phyloP scores from a whole-genome alignment of 1,140 invertebrate species.

The Zophobas atratus region DNA sequence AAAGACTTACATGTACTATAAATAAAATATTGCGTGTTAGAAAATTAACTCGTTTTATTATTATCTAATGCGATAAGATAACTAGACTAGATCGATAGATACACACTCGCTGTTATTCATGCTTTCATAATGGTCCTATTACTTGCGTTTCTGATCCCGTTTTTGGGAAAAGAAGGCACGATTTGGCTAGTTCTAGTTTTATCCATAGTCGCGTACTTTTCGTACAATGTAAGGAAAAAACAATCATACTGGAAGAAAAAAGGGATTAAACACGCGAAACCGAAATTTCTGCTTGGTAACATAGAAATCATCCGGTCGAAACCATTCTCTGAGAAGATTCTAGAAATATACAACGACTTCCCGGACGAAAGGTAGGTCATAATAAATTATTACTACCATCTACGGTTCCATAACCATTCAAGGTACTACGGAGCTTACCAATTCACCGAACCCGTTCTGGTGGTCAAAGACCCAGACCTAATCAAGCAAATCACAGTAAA shows the following conservation, averaged over 20 bases:
- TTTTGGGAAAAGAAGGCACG: background rate
- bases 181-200: constrained; percentile 19
- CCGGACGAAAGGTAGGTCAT: constrained; percentile 55
- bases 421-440: constrained; percentile 69
- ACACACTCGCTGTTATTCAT: background rate
- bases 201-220: constrained; percentile 8
- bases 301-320: constrained; percentile 36
- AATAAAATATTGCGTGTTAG: no score
- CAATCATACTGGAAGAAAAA: constrained; percentile 68
- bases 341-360: constrained; percentile 52
- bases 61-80: no score
- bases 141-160: constrained; percentile 29
- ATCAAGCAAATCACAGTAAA: constrained; percentile 70
- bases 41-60: no score
- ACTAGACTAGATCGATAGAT: background rate
- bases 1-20: no score
- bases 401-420: constrained; percentile 23
- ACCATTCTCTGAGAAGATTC: constrained; percentile 37
- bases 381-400: background rate
- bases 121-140: background rate
- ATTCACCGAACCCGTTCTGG: constrained; percentile 66
- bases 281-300: constrained; percentile 67
- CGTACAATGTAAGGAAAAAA: constrained; percentile 54
- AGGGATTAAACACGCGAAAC: constrained; percentile 66
- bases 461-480: constrained; percentile 68